Conservation (phyloP, 2,113 vertebrate genomes). For the Scortum barcoo region DNA sequence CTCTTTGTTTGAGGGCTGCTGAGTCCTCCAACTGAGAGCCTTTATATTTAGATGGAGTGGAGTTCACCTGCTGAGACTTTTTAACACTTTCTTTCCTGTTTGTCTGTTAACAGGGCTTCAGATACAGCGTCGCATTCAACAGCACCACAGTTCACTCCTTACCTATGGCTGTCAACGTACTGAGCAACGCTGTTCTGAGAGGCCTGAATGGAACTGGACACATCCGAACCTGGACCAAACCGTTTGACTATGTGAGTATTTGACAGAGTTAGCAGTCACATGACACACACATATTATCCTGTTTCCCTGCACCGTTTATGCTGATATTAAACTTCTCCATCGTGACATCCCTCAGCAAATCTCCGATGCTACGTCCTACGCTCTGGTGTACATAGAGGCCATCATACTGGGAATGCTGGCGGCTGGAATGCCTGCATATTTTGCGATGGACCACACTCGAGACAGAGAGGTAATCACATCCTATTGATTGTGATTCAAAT, state of each 20-base stretch:
- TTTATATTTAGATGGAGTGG: neutral
- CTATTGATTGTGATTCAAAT: too few relatives aligned
- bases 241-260: slow-evolving; percentile 87
- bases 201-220: slow-evolving; percentile 87
- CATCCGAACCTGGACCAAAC: slow-evolving; percentile 93
- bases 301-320: neutral
- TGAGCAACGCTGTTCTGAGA: slow-evolving; percentile 92
- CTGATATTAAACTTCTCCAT: neutral
- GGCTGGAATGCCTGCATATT: slow-evolving; percentile 94
- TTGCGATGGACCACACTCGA: slow-evolving; percentile 96
- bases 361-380: slow-evolving; percentile 77
- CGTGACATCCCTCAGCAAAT: slow-evolving; percentile 77
- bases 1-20: slow-evolving; percentile 3
- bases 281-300: neutral
- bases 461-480: slow-evolving; percentile 90
- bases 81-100: neutral
- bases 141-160: slow-evolving; percentile 95
- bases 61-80: neutral
- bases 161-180: slow-evolving; percentile 91
- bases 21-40: neutral
- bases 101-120: slow-evolving; percentile 83
- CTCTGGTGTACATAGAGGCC: slow-evolving; percentile 86
- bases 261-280: neutral
- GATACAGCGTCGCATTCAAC: slow-evolving; percentile 90
- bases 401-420: slow-evolving; percentile 93